A percentile compares a stretch with the other conserved stretches of the same genome.
phyloP scores from a whole-genome alignment of 2,888 invertebrate genomes.

The Brachylomia viminalis region DNA sequence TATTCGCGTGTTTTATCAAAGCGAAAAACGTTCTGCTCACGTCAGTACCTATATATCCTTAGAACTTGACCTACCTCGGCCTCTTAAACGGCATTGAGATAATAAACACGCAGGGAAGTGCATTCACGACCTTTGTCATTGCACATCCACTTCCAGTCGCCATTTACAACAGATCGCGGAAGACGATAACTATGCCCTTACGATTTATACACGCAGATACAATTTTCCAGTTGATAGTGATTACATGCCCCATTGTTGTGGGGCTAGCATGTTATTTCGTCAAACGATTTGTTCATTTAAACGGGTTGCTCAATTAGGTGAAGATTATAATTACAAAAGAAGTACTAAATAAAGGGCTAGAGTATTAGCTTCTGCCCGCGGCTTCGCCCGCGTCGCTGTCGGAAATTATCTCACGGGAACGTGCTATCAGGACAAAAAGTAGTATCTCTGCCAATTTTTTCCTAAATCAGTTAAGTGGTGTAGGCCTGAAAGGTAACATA shows the following conservation, averaged over 20 bases:
- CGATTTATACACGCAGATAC: conserved; percentile 14
- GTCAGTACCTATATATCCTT: background rate
- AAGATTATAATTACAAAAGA: background rate
- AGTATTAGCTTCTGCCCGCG: too few relatives aligned
- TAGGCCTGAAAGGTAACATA: background rate
- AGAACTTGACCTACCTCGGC: background rate
- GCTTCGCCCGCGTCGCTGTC: too few relatives aligned
- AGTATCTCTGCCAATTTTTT: background rate
- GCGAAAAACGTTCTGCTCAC: background rate
- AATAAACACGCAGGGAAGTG: conserved; percentile 7
- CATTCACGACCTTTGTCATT: conserved; percentile 2
- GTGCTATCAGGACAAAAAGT: too few relatives aligned
- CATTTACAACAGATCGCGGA: conserved; percentile 24
- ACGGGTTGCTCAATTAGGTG: background rate
- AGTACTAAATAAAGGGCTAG: background rate
- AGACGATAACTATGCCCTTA: conserved; percentile 15
- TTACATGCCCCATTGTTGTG: background rate
- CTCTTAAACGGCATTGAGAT: background rate
- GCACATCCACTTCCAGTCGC: conserved; percentile 25
- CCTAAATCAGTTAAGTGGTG: background rate
- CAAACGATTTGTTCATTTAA: background rate
- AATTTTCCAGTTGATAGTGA: conserved; percentile 10
- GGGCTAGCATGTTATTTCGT: background rate
- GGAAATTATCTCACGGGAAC: too few relatives aligned
- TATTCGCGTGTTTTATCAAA: background rate